Evolutionary conservation across 2,797 vertebrate genomes (phyloP).

Genomic region (Echiichthys vipera): DNA sequence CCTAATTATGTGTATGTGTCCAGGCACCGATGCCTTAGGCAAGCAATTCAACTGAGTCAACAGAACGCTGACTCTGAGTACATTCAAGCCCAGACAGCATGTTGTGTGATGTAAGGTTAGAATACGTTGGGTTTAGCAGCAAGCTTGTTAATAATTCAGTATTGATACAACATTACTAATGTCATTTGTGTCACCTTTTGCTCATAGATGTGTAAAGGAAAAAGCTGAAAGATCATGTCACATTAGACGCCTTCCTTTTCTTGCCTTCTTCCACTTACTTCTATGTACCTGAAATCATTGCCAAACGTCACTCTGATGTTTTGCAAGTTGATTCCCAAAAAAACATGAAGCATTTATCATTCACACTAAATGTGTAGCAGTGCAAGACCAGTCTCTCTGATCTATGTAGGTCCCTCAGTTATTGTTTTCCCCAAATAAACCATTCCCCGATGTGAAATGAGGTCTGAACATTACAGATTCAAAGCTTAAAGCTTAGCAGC

Average conservation of each 20-base stretch:
- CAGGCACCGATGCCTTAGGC: conserved; percentile 80
- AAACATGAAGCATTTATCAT: conserved; percentile 68
- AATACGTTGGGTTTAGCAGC: conserved; percentile 52
- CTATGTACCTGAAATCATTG: conserved; percentile 36
- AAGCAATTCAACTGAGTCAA: conserved; percentile 87
- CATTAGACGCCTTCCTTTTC: background rate
- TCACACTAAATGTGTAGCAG: conserved; percentile 56
- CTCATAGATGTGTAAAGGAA: conserved; percentile 25
- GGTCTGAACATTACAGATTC: conserved; percentile 76
- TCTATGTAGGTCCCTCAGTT: conserved; percentile 68
- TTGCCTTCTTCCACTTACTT: conserved; percentile 1
- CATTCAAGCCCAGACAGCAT: conserved; percentile 59
- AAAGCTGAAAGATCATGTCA: conserved; percentile 11
- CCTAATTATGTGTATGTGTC: conserved; percentile 85
- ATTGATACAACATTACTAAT: conserved; percentile 65
- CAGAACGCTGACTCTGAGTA: conserved; percentile 73
- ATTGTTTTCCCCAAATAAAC: conserved; percentile 73
- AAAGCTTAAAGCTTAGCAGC: conserved; percentile 75
- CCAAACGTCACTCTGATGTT: conserved; percentile 35
- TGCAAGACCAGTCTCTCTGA: conserved; percentile 60
- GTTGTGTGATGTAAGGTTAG: conserved; percentile 67
- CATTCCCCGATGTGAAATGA: conserved; percentile 71
- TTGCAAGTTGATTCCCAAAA: conserved; percentile 46
- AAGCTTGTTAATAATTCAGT: conserved; percentile 70
- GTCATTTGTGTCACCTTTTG: conserved; percentile 50